Evolutionary conservation across 2,113 vertebrate species (phyloP).

Genomic region (Ciconia maguari): DNA sequence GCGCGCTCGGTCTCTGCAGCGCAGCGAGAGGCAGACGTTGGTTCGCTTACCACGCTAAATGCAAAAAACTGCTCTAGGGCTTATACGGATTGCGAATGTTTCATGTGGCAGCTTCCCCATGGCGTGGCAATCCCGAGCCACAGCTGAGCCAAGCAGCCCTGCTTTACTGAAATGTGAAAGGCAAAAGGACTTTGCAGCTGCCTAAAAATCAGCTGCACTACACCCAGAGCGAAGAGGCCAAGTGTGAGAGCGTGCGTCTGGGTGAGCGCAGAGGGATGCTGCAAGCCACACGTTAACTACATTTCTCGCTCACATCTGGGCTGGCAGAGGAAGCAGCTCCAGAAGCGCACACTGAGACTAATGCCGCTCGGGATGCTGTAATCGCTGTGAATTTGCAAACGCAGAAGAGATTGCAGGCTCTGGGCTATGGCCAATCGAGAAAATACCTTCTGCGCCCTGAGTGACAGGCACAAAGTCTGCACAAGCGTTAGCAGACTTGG

Average conservation of each 20-base stretch:
- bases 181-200: not conserved
- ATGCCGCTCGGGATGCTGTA: not conserved
- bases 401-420: not conserved
- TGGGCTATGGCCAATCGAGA: fast-evolving
- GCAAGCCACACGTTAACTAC: fast-evolving
- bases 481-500: fast-evolving
- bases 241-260: fast-evolving
- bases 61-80: not conserved
- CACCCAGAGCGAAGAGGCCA: fast-evolving
- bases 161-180: not conserved
- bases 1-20: not conserved
- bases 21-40: not conserved
- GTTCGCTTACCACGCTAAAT: not conserved
- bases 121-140: not conserved
- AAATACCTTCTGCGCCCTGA: not conserved
- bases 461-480: fast-evolving
- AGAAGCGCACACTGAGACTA: not conserved
- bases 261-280: not conserved
- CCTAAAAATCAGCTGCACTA: not conserved
- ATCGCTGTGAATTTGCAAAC: not conserved
- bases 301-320: not conserved
- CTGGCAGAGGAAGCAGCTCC: not conserved
- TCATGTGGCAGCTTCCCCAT: not conserved
- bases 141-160: not conserved
- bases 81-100: not conserved